These are phyloP conservation scores for Acrocephalus arundinaceus DNA, from an alignment of 2,113 vertebrate species.

Conservation along the genomic window DNA sequence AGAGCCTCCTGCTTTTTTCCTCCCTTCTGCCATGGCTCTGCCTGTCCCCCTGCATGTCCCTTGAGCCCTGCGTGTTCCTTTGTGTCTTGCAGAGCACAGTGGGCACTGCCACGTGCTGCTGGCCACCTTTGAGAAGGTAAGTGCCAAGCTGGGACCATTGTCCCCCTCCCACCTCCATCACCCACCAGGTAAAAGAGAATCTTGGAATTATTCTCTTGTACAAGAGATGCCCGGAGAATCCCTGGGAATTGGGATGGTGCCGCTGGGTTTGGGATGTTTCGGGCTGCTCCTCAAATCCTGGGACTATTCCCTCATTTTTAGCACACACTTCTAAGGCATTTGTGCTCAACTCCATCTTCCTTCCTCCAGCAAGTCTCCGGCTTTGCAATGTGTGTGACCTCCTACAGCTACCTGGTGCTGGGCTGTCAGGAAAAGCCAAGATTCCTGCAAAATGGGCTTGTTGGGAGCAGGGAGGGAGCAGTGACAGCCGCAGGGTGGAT, in stretches of 20 bases:
- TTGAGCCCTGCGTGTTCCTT: neutral
- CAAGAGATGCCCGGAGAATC: neutral
- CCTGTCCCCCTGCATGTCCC: accelerated
- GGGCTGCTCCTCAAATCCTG: neutral
- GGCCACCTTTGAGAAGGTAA: constrained; percentile 96
- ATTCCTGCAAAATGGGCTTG: neutral
- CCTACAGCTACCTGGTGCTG: too few species aligned
- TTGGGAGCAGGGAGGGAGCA: neutral
- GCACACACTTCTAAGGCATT: neutral
- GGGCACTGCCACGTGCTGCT: constrained; percentile 94
- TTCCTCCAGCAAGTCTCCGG: neutral
- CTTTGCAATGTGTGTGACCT: neutral
- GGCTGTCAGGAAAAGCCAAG: neutral
- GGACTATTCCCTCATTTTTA: neutral
- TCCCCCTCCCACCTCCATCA: neutral
- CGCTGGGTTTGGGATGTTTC: neutral
- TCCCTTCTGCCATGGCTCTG: accelerated
- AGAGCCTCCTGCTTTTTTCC: neutral
- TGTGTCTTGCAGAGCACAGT: constrained; percentile 84
- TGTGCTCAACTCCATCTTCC: neutral
- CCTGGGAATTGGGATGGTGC: accelerated
- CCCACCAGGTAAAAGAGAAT: accelerated
- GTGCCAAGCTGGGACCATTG: neutral
- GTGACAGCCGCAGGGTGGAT: neutral
- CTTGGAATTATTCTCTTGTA: too few species aligned